A percentile compares a stretch with the other conserved stretches of the same genome.
These are phyloP conservation scores for Peromyscus nudipes DNA, from an alignment of 2,797 vertebrate genomes.

Conservation along the genomic window DNA sequence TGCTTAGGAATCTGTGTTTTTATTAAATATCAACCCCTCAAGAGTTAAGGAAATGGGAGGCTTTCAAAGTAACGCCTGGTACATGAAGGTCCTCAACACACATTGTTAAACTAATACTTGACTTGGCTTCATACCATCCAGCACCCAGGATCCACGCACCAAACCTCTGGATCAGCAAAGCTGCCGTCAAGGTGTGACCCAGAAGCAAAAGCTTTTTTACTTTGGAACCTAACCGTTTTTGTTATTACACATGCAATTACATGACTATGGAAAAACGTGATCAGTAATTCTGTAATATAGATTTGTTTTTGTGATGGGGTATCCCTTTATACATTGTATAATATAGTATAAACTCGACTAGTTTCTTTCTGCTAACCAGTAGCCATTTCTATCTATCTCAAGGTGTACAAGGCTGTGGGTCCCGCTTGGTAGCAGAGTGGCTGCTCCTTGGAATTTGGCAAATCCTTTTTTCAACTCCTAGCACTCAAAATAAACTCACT, in stretches of 20 bases:
- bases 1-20: slow-evolving; percentile 14
- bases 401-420: not conserved
- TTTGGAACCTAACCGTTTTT: slow-evolving; percentile 7
- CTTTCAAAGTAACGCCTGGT: not conserved
- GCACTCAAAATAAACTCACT: not conserved
- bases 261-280: slow-evolving; percentile 6
- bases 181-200: not conserved
- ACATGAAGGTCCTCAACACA: slow-evolving; percentile 41
- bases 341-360: slow-evolving; percentile 9
- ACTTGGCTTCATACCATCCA: not conserved
- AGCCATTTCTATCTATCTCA: not conserved
- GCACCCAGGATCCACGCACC: not conserved
- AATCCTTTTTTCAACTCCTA: not conserved
- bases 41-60: not conserved
- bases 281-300: slow-evolving; percentile 8
- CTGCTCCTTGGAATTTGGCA: not conserved
- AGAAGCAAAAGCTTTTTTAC: slow-evolving; percentile 47
- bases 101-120: slow-evolving; percentile 41
- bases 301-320: slow-evolving; percentile 50
- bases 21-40: slow-evolving; percentile 18
- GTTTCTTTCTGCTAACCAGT: slow-evolving; percentile 61
- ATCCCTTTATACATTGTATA: not conserved
- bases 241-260: not conserved
- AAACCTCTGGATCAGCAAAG: not conserved
- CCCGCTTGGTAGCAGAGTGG: not conserved